A percentile compares a stretch with the other conserved stretches of the same genome.
Conservation (phyloP, 2,113 vertebrate genomes). For the Danionella cerebrum region DNA sequence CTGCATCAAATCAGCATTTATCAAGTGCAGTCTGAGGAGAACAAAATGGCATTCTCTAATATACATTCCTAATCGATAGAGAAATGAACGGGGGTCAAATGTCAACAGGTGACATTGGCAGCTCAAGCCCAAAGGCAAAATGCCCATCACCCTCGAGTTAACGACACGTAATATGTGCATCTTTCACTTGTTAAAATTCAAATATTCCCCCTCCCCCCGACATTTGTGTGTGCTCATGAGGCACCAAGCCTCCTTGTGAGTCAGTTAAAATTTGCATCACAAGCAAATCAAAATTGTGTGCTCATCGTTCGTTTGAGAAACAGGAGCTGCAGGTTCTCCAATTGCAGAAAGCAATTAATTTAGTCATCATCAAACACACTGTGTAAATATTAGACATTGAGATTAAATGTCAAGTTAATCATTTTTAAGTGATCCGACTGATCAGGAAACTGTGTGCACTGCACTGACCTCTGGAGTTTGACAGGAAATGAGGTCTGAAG, state of each 20-base stretch:
- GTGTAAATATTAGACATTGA: not conserved
- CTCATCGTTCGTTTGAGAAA: not conserved
- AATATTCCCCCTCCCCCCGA: constrained; percentile 40
- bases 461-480: not conserved
- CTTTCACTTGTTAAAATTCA: constrained; percentile 39
- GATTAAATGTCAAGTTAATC: not conserved
- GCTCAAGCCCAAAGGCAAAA: not conserved
- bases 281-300: constrained; percentile 57
- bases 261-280: constrained; percentile 67
- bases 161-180: constrained; percentile 7
- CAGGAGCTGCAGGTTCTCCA: not conserved
- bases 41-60: not conserved
- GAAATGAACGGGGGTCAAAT: constrained; percentile 25
- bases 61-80: not conserved
- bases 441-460: not conserved
- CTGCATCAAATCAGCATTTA: constrained; percentile 23
- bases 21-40: not conserved
- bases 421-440: not conserved
- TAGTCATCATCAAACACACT: not conserved
- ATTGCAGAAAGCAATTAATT: not conserved
- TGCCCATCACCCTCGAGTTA: not conserved
- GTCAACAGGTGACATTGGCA: constrained; percentile 29
- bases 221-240: constrained; percentile 21
- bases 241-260: constrained; percentile 10
- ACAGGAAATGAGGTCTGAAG: not conserved